Evolutionary conservation across 1,140 invertebrate species (phyloP), one percentile per base, ranked within the genome.

Genomic region (Melanaphis sacchari): DNA sequence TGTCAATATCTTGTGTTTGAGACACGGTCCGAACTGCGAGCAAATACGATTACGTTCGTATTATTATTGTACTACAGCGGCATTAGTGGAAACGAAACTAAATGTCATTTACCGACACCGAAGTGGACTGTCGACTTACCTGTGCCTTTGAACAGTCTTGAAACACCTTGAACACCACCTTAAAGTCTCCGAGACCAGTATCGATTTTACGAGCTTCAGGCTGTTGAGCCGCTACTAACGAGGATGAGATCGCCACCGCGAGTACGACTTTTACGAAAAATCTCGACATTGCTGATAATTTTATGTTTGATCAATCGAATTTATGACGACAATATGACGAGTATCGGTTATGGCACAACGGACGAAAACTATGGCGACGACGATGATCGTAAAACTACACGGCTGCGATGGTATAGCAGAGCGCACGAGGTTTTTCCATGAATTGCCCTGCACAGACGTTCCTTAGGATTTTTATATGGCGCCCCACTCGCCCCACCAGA

Each of bases 1-100:
- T 4, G 97, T 96, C 1, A 97, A 95, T 41, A 98, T 95, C 94
- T 98, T 98, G 66, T 97, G 94, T 95, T 98, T 98, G 9, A 98
- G 95, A 94, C 97, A 98, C 40, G 97, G 96, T 88, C 96, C 96
- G 31, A 97, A 94, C 90, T 97, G 97, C 46, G 87, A 6, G n/a
- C 0, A n/a, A 31, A 46, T 8, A 24, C 87, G n/a, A 40, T 6
- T 4, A n/a, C n/a, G 59, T n/a, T 76, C 31, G 31, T 76, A n/a
- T 66, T n/a, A 76, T n/a, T n/a, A 49, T n/a, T n/a, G 31, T 31
- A 1, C 22, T 22, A 82, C 36, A 36, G 24, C 76, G 22, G n/a
- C n/a, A 36, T 38, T 8, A 4, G 31, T 1, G 24, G 21, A 85
- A 40, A 85, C 26, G 11, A 40, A 5, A 18, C 31, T 4, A 40